Percentiles rank a stretch among this genome's conserved stretches.
Evolutionary conservation across 2,113 vertebrate genomes (phyloP).

Genomic region (Ctenodactylus gundi): DNA sequence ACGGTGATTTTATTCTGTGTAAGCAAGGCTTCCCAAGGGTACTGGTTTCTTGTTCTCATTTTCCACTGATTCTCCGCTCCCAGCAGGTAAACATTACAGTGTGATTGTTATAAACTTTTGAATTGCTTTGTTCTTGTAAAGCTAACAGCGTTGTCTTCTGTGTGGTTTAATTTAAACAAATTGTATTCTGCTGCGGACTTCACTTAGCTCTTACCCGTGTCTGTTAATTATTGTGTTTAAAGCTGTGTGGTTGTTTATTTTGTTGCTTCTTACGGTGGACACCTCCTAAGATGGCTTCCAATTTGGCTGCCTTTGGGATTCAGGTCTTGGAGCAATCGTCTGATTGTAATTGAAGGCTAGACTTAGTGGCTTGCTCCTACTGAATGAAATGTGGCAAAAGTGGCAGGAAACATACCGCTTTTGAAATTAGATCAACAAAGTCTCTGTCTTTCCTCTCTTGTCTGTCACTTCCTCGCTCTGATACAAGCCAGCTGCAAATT

Average conservation of each 20-base stretch:
- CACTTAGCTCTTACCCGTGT: neutral
- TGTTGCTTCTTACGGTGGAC: neutral
- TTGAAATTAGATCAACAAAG: neutral
- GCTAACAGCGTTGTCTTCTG: neutral
- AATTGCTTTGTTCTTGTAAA: conserved; percentile 8
- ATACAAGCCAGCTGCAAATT: neutral
- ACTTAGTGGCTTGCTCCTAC: neutral
- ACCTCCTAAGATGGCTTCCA: neutral
- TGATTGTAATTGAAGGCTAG: neutral
- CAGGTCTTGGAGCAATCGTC: neutral
- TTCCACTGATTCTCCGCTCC: neutral
- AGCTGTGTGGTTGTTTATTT: neutral
- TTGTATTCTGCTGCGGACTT: neutral
- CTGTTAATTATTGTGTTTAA: neutral
- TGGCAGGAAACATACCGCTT: neutral
- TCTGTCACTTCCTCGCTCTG: neutral
- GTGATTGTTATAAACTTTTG: neutral
- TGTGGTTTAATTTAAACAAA: neutral
- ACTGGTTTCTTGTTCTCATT: neutral
- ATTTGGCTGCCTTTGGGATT: neutral
- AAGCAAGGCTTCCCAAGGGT: neutral
- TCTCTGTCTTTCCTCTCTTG: neutral
- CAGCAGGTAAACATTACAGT: neutral
- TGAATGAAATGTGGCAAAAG: neutral
- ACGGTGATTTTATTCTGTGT: neutral